Base-by-base conservation (phyloP, 1,140 invertebrate genomes). In the Papilio polytes region DNA sequence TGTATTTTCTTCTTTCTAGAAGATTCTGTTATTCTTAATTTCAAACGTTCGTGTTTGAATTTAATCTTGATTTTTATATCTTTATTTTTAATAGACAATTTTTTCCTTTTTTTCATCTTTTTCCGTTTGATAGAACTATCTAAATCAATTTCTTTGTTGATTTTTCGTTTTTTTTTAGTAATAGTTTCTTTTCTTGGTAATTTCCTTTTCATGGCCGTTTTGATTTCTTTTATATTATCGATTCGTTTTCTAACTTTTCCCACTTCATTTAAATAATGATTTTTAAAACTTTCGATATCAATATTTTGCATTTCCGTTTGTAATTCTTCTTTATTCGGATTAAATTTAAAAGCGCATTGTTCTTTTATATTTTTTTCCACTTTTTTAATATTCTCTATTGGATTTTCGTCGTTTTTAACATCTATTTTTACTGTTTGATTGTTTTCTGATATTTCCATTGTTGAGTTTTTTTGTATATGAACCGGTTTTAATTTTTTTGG, bases 201-300 rank as follows among this genome's bases (percentile, higher is more conserved):
- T 46, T 78, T 83, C 22, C 81, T 80, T 78, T 82, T 84, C 3
- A 53, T 18, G 6, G 78, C 70, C 73, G 79, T 78, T 44, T 59
- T 82, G 18, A 22, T 51, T 0, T 86, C 74, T 8, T 82, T 80
- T 13, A 86, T 72, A 85, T 86, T 26, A 80, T 80, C 2, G 15
- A 41, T 77, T 73, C 81, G 83, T 80, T 85, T 82, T 56, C 81
- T 85, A 59, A 84, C 82, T 74, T 81, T 85, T 9, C 82, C 84
- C 0, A 92, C 87, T 78, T 94, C 92, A 10, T 87, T 89, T 8
- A 94, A 74, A 79, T 94, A 94, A 18, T 87, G 85, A 81, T 85
- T 89, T 76, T 94, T 92, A 36, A 94, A 94, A 8, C 84, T 89
- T 44, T 94, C 90, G 0, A 92, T n/a, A 73, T 92, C 91, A 0